These are phyloP conservation scores for Pygoscelis adeliae DNA, from an alignment of 2,113 vertebrate species.

Conservation along the genomic window DNA sequence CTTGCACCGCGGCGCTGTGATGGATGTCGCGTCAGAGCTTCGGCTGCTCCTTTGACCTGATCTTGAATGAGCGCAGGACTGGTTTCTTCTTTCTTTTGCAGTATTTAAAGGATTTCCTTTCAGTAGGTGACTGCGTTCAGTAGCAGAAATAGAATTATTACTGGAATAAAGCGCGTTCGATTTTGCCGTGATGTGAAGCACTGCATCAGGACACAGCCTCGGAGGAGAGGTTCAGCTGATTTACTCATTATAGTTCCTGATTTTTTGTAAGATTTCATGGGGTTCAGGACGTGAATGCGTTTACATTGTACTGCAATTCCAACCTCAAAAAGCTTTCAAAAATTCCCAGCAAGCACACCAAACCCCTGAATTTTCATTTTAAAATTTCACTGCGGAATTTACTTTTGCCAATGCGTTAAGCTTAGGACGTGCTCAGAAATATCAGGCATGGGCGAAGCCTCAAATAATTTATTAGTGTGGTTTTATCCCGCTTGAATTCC, in stretches of 20 bases:
- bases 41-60: constrained; percentile 60
- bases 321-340: neutral
- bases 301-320: neutral
- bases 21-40: constrained; percentile 68
- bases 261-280: neutral
- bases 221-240: neutral
- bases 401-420: neutral
- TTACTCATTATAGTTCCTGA: neutral
- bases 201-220: neutral
- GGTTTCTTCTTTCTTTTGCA: neutral
- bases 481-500: neutral
- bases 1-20: neutral
- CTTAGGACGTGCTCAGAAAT: neutral
- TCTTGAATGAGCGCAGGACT: neutral
- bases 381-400: neutral
- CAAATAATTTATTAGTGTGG: neutral
- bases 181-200: neutral
- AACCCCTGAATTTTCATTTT: neutral
- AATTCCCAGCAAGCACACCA: neutral
- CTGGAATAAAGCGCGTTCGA: neutral
- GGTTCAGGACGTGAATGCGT: neutral
- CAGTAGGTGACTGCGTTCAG: constrained; percentile 46
- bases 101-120: neutral
- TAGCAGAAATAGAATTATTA: constrained; percentile 59
- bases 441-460: neutral